Base-by-base conservation (phyloP, 2,888 invertebrate genomes). In the Sympetrum striolatum region DNA sequence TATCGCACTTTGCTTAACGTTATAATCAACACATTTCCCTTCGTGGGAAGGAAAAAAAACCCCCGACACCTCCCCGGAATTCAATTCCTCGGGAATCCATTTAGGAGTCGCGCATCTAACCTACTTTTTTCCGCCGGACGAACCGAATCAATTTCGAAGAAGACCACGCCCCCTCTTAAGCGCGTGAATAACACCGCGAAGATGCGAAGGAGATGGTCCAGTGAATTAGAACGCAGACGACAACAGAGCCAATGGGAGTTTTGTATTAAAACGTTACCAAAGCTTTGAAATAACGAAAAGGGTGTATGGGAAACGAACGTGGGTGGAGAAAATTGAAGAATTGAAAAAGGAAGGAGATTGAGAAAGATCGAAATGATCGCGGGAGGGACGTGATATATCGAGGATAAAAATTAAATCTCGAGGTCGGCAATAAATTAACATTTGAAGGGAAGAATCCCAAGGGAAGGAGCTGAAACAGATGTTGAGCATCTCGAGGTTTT, bases 21-120 rank as follows among this genome's bases (percentile, higher is more conserved):
- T 86, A 86, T 86, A 37, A 86, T 86, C 37, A 86, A 60, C 60
- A 35, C 60, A 25, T 22, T 31, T 25, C 35, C 18, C n/a, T 58
- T 14, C 58, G 35, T 2, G 14, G 31, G 31, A 58, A 35, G 58
- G 48, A 14, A 58, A 58, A 58, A 31, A 82, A 58, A 48, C 48
- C 5, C 25, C 81, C n/a, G 58, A 31, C 14, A 14, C 22, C 60
- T 31, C 37, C 10, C 15, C 37, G 60, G 35, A 86, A 86, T 86
- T 86, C n/a, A 86, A 86, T 86, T 60, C 86, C 14, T 10, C 10
- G 86, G 22, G 86, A 15, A 37, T 82, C 48, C 86, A 86, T 86
- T 53, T 86, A 86, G 12, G n/a, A 37, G 22, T 22, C 39, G 86
- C 18, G 37, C 60, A 37, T 60, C 73, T 73, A 53, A 35, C 86